Conservation (phyloP, 2,888 invertebrate species). For the Helobdella robusta region DNA sequence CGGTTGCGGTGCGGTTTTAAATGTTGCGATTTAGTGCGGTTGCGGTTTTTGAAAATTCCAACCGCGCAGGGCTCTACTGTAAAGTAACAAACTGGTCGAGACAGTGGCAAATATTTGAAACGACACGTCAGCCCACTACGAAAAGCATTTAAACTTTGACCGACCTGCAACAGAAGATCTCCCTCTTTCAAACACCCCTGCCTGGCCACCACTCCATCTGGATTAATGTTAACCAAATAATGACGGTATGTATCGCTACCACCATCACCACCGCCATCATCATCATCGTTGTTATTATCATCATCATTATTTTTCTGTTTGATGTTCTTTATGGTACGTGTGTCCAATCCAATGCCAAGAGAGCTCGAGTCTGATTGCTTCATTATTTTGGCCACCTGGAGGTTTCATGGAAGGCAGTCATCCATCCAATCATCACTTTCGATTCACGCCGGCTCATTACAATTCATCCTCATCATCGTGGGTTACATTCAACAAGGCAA, state of each 20-base stretch:
- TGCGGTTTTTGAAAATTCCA: too few relatives aligned
- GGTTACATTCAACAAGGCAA: too few relatives aligned
- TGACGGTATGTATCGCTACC: conserved; percentile 60
- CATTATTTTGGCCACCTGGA: conserved; percentile 76
- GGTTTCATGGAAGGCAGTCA: conserved; percentile 19
- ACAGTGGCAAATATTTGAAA: too few relatives aligned
- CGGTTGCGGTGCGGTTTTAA: too few relatives aligned
- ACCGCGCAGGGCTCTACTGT: too few relatives aligned
- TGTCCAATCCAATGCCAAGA: conserved; percentile 83
- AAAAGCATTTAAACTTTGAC: conserved; percentile 49
- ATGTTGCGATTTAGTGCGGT: too few relatives aligned
- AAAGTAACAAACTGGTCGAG: too few relatives aligned
- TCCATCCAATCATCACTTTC: neutral
- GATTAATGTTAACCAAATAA: conserved; percentile 88
- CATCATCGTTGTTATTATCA: neutral
- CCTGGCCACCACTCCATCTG: conserved; percentile 93
- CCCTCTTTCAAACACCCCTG: conserved; percentile 80
- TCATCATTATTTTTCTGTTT: conserved; percentile 8
- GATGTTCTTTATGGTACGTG: conserved; percentile 11
- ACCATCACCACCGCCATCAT: neutral
- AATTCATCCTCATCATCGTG: neutral
- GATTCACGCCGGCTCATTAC: neutral
- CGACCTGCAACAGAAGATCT: conserved; percentile 85
- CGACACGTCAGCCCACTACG: too few relatives aligned
- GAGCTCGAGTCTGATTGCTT: conserved; percentile 83